Percentiles rank a stretch among this genome's conserved stretches.
Conservation (phyloP, 30 jellyfish, hydroid and myxozoan genomes). For the Haliclystus octoradiatus region DNA sequence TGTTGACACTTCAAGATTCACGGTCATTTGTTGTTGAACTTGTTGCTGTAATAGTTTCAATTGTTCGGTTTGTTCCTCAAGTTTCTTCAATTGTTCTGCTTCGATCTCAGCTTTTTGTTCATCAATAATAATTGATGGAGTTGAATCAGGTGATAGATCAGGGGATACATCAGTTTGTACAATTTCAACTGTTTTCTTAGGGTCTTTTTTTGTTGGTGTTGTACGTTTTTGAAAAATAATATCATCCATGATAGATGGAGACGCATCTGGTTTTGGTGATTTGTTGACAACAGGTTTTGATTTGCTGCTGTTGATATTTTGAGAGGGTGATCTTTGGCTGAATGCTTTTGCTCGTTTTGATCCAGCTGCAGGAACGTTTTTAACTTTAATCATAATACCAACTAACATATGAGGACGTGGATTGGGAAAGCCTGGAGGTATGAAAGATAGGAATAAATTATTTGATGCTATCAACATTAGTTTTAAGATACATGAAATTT, state of each 20-base stretch:
- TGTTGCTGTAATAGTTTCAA: slow-evolving; percentile 34
- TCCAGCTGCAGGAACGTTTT: neutral
- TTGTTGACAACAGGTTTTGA: slow-evolving; percentile 25
- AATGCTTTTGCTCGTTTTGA: neutral
- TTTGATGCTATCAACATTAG: too few relatives aligned
- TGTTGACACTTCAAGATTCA: neutral
- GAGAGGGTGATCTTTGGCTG: neutral
- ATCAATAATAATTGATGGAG: slow-evolving; percentile 1
- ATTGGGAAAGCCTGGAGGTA: slow-evolving; percentile 61
- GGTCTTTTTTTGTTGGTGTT: neutral
- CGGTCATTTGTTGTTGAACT: slow-evolving; percentile 15
- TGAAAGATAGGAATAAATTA: neutral
- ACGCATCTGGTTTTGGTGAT: slow-evolving; percentile 20
- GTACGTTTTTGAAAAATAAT: slow-evolving; percentile 19
- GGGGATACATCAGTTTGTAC: neutral
- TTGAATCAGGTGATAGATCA: neutral
- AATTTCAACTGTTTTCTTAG: slow-evolving; percentile 1
- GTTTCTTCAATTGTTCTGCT: slow-evolving; percentile 27
- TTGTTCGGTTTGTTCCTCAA: slow-evolving; percentile 53
- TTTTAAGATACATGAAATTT: too few relatives aligned
- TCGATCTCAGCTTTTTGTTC: slow-evolving; percentile 4
- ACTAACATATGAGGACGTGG: slow-evolving; percentile 97
- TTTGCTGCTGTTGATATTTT: slow-evolving; percentile 3
- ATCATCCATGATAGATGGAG: neutral
- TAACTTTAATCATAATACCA: slow-evolving; percentile 46